Conservation (phyloP, 2,797 vertebrate species). For the Characodon lateralis region DNA sequence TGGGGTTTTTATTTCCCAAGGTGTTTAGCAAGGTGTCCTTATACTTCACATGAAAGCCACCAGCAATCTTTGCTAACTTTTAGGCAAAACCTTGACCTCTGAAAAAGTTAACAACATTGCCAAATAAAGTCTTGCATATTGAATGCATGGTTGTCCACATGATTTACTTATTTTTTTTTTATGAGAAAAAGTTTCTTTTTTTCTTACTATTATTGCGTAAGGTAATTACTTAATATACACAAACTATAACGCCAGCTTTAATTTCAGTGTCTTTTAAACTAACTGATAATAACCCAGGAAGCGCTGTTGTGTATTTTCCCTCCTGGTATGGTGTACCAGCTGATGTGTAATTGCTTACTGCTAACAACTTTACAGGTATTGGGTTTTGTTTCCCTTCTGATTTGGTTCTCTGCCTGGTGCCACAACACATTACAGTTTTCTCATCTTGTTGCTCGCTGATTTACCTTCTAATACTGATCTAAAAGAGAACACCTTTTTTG, state of each 20-base stretch:
- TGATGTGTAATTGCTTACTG: constrained; percentile 49
- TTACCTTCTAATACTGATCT: constrained; percentile 30
- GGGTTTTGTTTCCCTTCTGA: constrained; percentile 39
- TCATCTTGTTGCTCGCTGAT: constrained; percentile 26
- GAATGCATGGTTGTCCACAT: neutral
- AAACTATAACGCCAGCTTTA: neutral
- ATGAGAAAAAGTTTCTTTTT: neutral
- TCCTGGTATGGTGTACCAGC: constrained; percentile 34
- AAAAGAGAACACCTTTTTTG: constrained; percentile 32
- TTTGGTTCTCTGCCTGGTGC: constrained; percentile 44
- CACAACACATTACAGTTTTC: constrained; percentile 55
- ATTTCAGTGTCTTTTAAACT: constrained; percentile 21
- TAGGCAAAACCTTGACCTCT: neutral
- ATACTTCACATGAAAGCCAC: neutral
- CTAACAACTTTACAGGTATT: constrained; percentile 54
- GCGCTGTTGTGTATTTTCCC: constrained; percentile 36
- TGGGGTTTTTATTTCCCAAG: neutral
- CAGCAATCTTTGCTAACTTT: constrained; percentile 5
- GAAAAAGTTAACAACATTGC: neutral
- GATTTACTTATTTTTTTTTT: neutral
- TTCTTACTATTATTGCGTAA: neutral
- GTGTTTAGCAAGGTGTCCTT: neutral
- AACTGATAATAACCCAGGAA: constrained; percentile 1
- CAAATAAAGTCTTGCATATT: neutral
- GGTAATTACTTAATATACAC: neutral